A percentile compares a stretch with the other conserved stretches of the same genome.
Evolutionary conservation across 2,888 invertebrate genomes (phyloP).

Genomic region (Acanthopleura granulata): DNA sequence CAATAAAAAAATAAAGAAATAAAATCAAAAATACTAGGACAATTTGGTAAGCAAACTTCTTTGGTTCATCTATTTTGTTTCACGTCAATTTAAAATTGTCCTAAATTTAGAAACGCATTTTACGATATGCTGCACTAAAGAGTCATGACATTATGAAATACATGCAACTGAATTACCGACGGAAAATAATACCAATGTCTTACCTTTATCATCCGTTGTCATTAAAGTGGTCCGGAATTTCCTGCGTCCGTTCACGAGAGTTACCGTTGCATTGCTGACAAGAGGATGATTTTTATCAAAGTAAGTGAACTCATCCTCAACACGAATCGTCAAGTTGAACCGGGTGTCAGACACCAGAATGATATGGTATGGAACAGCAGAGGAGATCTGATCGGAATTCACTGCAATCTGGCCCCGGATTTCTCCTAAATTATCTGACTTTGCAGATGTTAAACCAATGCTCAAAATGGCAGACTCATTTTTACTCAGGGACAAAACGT

Average conservation of each 20-base stretch:
- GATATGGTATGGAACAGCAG: constrained; percentile 29
- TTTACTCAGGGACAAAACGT: constrained; percentile 26
- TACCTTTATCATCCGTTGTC: constrained; percentile 24
- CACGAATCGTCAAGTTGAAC: constrained; percentile 36
- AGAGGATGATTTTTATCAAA: constrained; percentile 43
- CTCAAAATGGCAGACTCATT: constrained; percentile 29
- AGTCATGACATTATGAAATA: too few relatives aligned
- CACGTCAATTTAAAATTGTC: too few relatives aligned
- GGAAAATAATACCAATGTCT: constrained; percentile 18
- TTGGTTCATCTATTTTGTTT: too few relatives aligned
- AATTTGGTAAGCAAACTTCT: too few relatives aligned
- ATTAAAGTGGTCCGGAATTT: constrained; percentile 25
- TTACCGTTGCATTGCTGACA: constrained; percentile 37
- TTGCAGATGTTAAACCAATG: constrained; percentile 30
- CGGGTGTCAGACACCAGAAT: constrained; percentile 33
- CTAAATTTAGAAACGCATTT: too few relatives aligned
- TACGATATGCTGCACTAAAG: too few relatives aligned
- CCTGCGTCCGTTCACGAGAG: constrained; percentile 33
- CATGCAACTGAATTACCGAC: too few relatives aligned
- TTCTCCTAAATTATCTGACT: constrained; percentile 31
- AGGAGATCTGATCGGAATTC: constrained; percentile 29
- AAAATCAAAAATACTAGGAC: too few relatives aligned
- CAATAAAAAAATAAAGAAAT: too few relatives aligned
- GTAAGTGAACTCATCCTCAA: constrained; percentile 53
- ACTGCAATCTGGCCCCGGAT: constrained; percentile 31